Percentiles rank a stretch among this genome's conserved stretches.
Evolutionary conservation across 1,140 invertebrate species (phyloP).

Genomic region (Eriosoma lanigerum): DNA sequence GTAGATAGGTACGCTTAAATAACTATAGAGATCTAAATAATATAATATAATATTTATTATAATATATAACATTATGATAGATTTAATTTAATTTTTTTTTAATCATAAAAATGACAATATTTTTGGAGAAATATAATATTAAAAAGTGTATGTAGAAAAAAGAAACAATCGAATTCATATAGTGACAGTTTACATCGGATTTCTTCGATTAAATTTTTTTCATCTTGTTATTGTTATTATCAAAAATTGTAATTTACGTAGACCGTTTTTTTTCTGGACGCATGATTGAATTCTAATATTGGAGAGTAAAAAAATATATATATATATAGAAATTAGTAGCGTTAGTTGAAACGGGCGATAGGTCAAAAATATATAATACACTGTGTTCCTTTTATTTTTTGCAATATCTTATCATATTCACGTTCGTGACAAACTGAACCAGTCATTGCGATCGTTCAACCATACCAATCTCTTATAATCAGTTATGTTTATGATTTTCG

Average conservation of each 20-base stretch:
- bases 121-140: slow-evolving; percentile 5
- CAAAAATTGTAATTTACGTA: slow-evolving; percentile 23
- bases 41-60: neutral
- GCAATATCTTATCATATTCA: neutral
- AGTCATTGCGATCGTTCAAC: slow-evolving; percentile 3
- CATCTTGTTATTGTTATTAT: slow-evolving; percentile 8
- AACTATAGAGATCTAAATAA: neutral
- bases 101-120: neutral
- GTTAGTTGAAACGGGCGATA: slow-evolving; percentile 41
- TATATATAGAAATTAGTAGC: slow-evolving; percentile 21
- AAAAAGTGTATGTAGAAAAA: neutral
- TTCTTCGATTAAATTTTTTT: slow-evolving; percentile 1
- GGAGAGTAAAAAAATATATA: slow-evolving; percentile 32
- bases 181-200: slow-evolving; percentile 8
- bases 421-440: slow-evolving; percentile 25
- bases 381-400: neutral
- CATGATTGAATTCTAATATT: slow-evolving; percentile 41
- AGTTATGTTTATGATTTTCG: neutral
- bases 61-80: neutral
- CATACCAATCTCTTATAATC: neutral
- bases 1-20: no score
- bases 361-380: slow-evolving; percentile 10
- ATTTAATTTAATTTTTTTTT: neutral
- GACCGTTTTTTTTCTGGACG: neutral
- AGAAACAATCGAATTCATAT: slow-evolving; percentile 10